Base-by-base conservation (phyloP, 2,888 invertebrate species). In the Hetaerina titia region DNA sequence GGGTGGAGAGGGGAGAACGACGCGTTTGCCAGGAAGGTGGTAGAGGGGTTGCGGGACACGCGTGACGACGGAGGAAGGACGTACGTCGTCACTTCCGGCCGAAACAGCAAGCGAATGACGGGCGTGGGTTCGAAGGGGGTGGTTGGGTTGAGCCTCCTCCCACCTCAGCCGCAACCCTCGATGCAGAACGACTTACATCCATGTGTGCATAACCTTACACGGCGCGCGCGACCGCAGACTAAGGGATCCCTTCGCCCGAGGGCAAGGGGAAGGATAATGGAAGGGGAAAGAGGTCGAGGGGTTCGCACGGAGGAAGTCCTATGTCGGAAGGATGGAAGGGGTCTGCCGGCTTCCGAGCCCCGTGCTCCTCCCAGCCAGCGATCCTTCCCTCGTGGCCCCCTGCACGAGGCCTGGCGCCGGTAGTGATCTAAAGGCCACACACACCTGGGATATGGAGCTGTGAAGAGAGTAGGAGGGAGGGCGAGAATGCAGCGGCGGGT, bases 131-230 rank as follows among this genome's bases (percentile, higher is more conserved):
- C 11, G 25, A 31, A 25, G 11, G 45, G 45, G 45, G 45, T 45
- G 45, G 45, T 1, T 1, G 45, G 45, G 1, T 45, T 45, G 45
- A 45, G 45, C 1, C 45, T 45, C 45, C 45, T 45, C 45, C 45
- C 45, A 45, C 45, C 45, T 45, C 4, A 4, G 45, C 45, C 45
- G 45, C 45, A 45, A 45, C 45, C 45, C 45, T 45, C 60, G 69
- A 69, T 69, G 8, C 69, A 69, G 69, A 69, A 69, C 69, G 69
- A 69, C 69, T 69, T 22, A 69, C 69, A n/a, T 69, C 69, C 81
- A 31, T 25, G 25, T 81, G 81, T 81, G 81, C 81, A 81, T 81
- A 81, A 81, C 81, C 81, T 81, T 81, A 81, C 81, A 31, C 81
- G 25, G 81, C 81, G n/a, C 45, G n/a, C 69, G 31, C 81, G 31